phyloP scores from a whole-genome alignment of 2,113 vertebrate genomes.

The Heterotilapia buettikoferi region DNA sequence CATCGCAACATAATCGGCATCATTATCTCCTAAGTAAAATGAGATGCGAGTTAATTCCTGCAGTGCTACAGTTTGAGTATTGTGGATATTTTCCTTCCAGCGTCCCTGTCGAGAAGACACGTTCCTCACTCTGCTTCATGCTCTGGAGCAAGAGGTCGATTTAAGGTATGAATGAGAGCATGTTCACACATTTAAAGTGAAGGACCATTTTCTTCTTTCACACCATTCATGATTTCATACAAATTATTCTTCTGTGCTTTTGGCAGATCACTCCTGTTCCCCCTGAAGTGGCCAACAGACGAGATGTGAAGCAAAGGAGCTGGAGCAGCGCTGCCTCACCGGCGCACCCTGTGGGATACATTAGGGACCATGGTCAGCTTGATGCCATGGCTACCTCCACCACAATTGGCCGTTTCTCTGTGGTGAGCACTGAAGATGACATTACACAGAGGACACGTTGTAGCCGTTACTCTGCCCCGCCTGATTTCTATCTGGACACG shows the following conservation, averaged over 20 bases:
- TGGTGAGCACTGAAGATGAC: conserved; percentile 86
- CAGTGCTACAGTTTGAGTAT: neutral
- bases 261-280: conserved; percentile 64
- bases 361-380: conserved; percentile 26
- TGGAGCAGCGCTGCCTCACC: conserved; percentile 64
- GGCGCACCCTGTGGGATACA: conserved; percentile 48
- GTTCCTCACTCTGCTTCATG: conserved; percentile 73
- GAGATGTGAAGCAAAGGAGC: conserved; percentile 66
- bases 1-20: neutral
- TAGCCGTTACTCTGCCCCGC: conserved; percentile 89
- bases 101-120: conserved; percentile 60
- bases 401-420: conserved; percentile 91
- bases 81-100: conserved; percentile 26
- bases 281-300: conserved; percentile 72
- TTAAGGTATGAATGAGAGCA: conserved; percentile 57
- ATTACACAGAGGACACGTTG: conserved; percentile 77
- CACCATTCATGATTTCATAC: neutral
- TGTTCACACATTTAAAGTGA: neutral
- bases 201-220: neutral
- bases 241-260: neutral
- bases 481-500: conserved; percentile 87
- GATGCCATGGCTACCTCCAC: conserved; percentile 71
- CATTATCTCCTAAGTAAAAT: neutral
- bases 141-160: conserved; percentile 69
- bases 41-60: neutral